Evolutionary conservation across 2,113 vertebrate genomes (phyloP), one percentile per base, ranked within the genome.

Genomic region (Thalassoma bifasciatum): DNA sequence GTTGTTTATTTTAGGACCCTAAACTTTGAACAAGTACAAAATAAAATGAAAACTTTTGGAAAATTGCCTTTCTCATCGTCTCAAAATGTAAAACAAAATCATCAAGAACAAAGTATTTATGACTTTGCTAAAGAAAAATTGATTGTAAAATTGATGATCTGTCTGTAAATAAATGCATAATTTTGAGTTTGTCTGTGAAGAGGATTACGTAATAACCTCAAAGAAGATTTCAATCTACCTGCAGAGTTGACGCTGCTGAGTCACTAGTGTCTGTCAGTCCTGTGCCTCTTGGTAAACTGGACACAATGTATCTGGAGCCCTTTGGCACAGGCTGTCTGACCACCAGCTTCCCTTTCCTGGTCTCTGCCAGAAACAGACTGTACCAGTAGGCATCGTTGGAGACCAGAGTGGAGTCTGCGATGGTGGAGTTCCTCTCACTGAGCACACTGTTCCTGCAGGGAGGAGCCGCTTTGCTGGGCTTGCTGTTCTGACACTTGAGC

Each of bases 321-420:
- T 93, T 91, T 10, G 89, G 90, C 69, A 78, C 63, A 63, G 91
- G 89, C 75, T 93, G 92, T 84, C 92, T 87, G 3, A 92, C 87
- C 78, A 93, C 89, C 74, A 93, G 0, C 74, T 93, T 92, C 63
- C 90, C 89, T 85, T 92, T 90, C 79, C 91, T 85, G 60, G 91
- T 91, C 81, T 92, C 90, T 22, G 90, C 91, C 26, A 92, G 83
- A 71, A 92, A 91, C 88, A 92, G 38, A 68, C 91, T 92, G 82
- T 92, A 90, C 91, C 91, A 90, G 85, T 91, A 91, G 65, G 91
- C 90, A 82, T 92, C 91, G 17, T 89, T 92, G 76, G 91, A 92
- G 17, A 91, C 88, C 88, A 92, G 85, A 75, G 91, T 92, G 79
- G 90, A 91, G 52, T 91, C 91, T 8, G 89, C 90, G 0, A 91